phyloP scores from a whole-genome alignment of 2,888 invertebrate species.

The Lamellibrachia columna region DNA sequence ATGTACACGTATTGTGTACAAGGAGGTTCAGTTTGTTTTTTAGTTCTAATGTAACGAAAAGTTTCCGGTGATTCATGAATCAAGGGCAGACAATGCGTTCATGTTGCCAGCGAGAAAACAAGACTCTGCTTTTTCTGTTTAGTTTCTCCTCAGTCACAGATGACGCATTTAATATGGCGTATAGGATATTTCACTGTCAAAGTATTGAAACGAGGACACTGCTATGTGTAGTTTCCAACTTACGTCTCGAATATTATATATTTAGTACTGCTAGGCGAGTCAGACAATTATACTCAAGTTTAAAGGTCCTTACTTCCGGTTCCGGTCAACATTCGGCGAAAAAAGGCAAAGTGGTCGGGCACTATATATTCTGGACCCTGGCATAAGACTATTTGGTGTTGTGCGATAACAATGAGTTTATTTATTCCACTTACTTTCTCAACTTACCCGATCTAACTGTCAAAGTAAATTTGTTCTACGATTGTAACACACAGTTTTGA shows the following conservation, averaged over 20 bases:
- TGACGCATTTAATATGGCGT: not conserved
- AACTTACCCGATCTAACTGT: too few relatives aligned
- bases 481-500: too few relatives aligned
- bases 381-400: too few relatives aligned
- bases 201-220: not conserved
- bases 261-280: not conserved
- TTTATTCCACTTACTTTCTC: too few relatives aligned
- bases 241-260: not conserved
- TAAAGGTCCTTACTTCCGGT: not conserved
- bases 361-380: too few relatives aligned
- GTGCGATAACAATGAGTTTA: too few relatives aligned
- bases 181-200: not conserved
- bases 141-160: not conserved
- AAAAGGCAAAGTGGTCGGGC: too few relatives aligned
- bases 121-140: not conserved
- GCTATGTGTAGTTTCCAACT: not conserved
- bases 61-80: not conserved
- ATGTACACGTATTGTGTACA: not conserved
- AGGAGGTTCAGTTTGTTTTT: not conserved
- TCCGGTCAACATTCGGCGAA: too few relatives aligned
- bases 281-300: not conserved
- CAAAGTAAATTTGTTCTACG: too few relatives aligned
- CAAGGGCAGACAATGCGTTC: not conserved
- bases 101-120: not conserved
- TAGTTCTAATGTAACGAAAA: not conserved